Conservation (phyloP, 2,113 vertebrate genomes). For the Leptobrachium ailaonicum region DNA sequence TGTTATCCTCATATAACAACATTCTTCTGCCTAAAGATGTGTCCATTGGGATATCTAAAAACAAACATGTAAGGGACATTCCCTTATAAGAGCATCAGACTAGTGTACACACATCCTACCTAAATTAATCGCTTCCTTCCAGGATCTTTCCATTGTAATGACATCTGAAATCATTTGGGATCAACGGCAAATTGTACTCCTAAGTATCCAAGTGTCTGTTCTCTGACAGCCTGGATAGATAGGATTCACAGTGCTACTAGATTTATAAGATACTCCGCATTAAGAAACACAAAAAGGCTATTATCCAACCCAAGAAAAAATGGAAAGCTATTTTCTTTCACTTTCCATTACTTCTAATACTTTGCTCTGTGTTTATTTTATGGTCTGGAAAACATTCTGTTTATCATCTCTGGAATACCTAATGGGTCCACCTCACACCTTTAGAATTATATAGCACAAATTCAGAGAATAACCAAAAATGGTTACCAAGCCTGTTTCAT, state of each 20-base stretch:
- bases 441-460: too few relatives aligned
- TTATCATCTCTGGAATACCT: too few relatives aligned
- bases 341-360: too few relatives aligned
- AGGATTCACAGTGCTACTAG: neutral
- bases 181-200: neutral
- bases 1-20: neutral
- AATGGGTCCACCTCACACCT: too few relatives aligned
- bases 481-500: too few relatives aligned
- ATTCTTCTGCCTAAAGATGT: neutral
- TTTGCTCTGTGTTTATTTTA: too few relatives aligned
- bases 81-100: slow-evolving; percentile 34
- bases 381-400: too few relatives aligned
- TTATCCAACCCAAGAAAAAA: too few relatives aligned
- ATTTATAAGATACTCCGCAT: neutral
- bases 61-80: slow-evolving; percentile 12
- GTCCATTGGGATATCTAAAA: slow-evolving; percentile 3
- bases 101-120: neutral
- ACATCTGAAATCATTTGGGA: neutral
- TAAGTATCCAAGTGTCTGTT: slow-evolving; percentile 7
- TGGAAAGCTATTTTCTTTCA: too few relatives aligned
- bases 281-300: too few relatives aligned
- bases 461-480: too few relatives aligned
- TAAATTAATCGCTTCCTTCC: neutral
- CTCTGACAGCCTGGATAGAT: slow-evolving; percentile 9
- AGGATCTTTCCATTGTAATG: slow-evolving; percentile 20